A percentile compares a stretch with the other conserved stretches of the same genome.
These are phyloP conservation scores for Eugnorisma glareosa DNA, from an alignment of 2,888 invertebrate species.

Conservation along the genomic window DNA sequence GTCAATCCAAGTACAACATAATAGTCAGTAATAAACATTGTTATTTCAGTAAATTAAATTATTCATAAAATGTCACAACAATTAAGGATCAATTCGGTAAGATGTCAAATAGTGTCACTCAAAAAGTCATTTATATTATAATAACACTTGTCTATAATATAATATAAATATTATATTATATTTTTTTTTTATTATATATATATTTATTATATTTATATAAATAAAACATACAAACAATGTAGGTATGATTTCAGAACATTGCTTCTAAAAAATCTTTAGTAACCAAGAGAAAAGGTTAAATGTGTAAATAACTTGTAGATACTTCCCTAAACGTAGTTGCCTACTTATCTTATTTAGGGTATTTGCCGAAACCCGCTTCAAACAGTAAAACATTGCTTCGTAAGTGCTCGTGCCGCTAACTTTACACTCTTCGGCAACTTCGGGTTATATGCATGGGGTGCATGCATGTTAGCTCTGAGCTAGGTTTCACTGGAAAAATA, in stretches of 20 bases:
- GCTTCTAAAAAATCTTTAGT: constrained; percentile 33
- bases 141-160: too few relatives aligned
- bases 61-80: too few relatives aligned
- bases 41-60: too few relatives aligned
- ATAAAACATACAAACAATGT: not conserved
- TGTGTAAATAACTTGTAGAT: constrained; percentile 56
- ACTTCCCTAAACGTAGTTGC: constrained; percentile 48
- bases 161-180: too few relatives aligned
- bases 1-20: too few relatives aligned
- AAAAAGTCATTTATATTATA: too few relatives aligned
- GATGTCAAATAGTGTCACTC: too few relatives aligned
- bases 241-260: not conserved
- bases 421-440: constrained; percentile 45
- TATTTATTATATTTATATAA: too few relatives aligned
- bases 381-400: constrained; percentile 49
- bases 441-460: constrained; percentile 1
- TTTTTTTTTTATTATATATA: too few relatives aligned
- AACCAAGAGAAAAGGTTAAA: constrained; percentile 48
- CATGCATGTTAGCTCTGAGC: not conserved
- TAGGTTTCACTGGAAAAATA: not conserved
- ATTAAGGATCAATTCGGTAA: too few relatives aligned
- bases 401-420: constrained; percentile 53
- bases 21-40: too few relatives aligned
- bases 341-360: constrained; percentile 57
- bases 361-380: constrained; percentile 55